Conservation (phyloP, 2,888 invertebrate species). For the Syritta pipiens region DNA sequence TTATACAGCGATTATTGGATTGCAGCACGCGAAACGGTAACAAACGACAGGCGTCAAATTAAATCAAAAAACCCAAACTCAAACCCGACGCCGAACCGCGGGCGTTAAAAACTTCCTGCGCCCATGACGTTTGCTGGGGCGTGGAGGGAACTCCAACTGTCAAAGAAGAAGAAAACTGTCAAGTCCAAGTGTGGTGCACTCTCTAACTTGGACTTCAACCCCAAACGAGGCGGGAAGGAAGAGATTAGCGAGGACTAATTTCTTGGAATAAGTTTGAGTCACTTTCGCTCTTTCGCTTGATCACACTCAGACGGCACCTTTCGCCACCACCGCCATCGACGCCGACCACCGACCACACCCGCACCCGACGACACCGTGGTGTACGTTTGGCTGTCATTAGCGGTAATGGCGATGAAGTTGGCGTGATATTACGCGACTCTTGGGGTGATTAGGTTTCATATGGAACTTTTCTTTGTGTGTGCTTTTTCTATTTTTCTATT, state of each 20-base stretch:
- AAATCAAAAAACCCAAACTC: slow-evolving; percentile 65
- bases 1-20: slow-evolving; percentile 59
- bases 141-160: not conserved
- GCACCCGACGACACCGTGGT: too few species aligned
- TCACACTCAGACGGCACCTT: not conserved
- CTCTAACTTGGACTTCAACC: too few species aligned
- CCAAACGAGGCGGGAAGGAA: slow-evolving; percentile 46
- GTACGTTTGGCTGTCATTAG: slow-evolving; percentile 29
- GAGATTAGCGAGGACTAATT: slow-evolving; percentile 61
- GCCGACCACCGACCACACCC: not conserved
- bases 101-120: slow-evolving; percentile 35
- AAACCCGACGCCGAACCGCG: slow-evolving; percentile 6
- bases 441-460: slow-evolving; percentile 49
- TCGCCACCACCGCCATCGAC: not conserved
- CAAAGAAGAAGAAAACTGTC: not conserved
- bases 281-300: slow-evolving; percentile 40
- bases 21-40: slow-evolving; percentile 55
- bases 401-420: slow-evolving; percentile 29
- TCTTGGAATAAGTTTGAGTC: slow-evolving; percentile 59
- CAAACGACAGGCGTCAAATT: slow-evolving; percentile 59
- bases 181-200: not conserved
- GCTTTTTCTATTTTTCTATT: too few species aligned
- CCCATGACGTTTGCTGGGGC: not conserved
- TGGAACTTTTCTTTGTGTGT: slow-evolving; percentile 41
- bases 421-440: slow-evolving; percentile 40